Evolutionary conservation across 2,888 invertebrate species (phyloP), one percentile per base, ranked within the genome.

Genomic region (Meta bourneti): DNA sequence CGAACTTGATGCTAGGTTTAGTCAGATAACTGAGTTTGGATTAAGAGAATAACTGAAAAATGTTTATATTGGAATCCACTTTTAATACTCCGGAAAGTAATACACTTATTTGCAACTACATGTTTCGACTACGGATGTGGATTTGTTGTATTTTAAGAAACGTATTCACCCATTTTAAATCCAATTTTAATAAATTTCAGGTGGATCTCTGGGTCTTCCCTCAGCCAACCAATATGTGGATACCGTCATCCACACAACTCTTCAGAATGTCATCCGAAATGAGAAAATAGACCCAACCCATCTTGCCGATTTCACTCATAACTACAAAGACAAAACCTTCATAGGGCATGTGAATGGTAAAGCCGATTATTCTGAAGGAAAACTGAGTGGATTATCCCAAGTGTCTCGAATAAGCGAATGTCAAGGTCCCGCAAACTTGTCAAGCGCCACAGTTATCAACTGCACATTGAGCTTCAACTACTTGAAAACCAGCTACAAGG

Each of bases 311-410:
- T 92, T 48, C 77, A 82, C 85, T 7, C 83, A 74, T 20, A 89
- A 92, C 13, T 92, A 88, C 69, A 70, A 51, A 13, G 92, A 92
- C 79, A 85, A 89, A 49, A 85, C 83, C 2, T 85, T 92, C 71
- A 0, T 92, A 0, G 87, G 87, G 7, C 84, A 71, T 16, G 92
- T 92, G 7, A 61, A 86, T 19, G 92, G 89, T 13, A 92, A 92
- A 70, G 89, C 92, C n/a, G 85, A 92, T 48, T 92, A 92, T 61
- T 85, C 69, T 52, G 81, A 89, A 54, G 92, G 92, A 19, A 61
- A 19, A 2, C 19, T 86, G 48, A 77, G 34, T 7, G 92, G 92
- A 6, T 34, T 92, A 34, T 80, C 85, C 52, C 61, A 79, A 75
- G 72, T 89, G 6, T 8, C 69, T 19, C 49, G 92, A 51, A 49